Base-by-base conservation (phyloP, 2,888 invertebrate genomes). In the Cataglyphis rosenhaueri region DNA sequence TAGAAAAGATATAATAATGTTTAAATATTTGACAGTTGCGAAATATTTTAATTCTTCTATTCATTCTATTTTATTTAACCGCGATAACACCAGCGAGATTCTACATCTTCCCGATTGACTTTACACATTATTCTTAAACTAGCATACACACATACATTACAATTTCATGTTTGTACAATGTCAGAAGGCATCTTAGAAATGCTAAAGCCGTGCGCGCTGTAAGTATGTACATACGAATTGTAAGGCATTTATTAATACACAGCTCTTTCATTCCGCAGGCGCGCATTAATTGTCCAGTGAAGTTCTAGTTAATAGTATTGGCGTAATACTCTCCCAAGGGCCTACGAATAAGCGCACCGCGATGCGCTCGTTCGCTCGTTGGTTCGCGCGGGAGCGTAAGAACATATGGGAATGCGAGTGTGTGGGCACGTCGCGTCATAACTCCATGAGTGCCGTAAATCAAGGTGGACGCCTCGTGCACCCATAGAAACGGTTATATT, bases 401-500 rank as follows among this genome's bases (percentile, higher is more conserved):
- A 81, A 71, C 82, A 83, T 82, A 83, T 68, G 86, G 84, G 86
- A 85, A 89, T 85, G 87, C 90, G 90, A 92, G 91, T 88, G 90
- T 91, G 90, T 91, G 91, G 90, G 91, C 91, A 92, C 91, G 90
- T 90, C 92, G 86, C 88, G 90, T 92, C 93, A 92, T 93, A 93
- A 93, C 93, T 93, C 91, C 90, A 87, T 91, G 90, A 91, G 93
- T 92, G 93, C 88, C 93, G 93, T 93, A 93, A 93, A 93, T 93
- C 93, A 93, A 86, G 86, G 91, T 91, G 91, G 93, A 93, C 92
- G 93, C 91, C 92, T 91, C 90, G 92, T 92, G 93, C 92, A 92
- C 92, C 93, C 92, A 93, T 93, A 92, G 93, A 93, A 93, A 93
- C 85, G 90, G 91, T 93, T 93, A 92, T 93, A 93, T 93, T 93